These are phyloP conservation scores for Scytalopus superciliaris DNA, from an alignment of 2,113 vertebrate genomes.

Conservation along the genomic window DNA sequence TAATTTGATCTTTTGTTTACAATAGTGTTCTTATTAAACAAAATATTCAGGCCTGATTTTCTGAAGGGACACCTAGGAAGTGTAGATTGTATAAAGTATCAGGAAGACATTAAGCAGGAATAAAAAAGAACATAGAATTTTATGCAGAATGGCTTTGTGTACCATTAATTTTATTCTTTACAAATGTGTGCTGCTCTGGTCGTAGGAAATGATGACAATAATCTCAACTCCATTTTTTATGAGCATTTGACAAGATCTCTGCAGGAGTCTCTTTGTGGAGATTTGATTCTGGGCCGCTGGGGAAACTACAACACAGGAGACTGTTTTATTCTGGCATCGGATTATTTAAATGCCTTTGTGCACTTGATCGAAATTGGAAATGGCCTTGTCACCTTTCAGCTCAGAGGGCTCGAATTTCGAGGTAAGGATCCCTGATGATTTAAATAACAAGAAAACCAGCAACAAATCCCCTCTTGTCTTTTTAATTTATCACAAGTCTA, in stretches of 20 bases:
- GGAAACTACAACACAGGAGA: conserved; percentile 94
- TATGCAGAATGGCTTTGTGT: neutral
- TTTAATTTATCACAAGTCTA: neutral
- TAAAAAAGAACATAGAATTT: neutral
- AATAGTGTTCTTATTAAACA: neutral
- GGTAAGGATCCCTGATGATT: conserved; percentile 72
- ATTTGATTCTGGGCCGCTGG: conserved; percentile 94
- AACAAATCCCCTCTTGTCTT: neutral
- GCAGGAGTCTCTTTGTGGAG: conserved; percentile 93
- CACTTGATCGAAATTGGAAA: conserved; percentile 97
- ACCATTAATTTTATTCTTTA: neutral
- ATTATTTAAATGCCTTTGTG: conserved; percentile 97
- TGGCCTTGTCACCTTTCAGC: conserved; percentile 95
- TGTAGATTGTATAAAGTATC: neutral
- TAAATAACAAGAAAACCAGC: neutral
- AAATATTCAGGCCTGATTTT: neutral
- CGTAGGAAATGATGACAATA: conserved; percentile 92
- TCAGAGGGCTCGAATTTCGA: conserved; percentile 97
- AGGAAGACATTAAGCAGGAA: neutral
- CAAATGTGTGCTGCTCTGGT: neutral
- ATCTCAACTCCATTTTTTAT: conserved; percentile 97
- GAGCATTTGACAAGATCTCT: conserved; percentile 95
- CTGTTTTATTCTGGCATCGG: conserved; percentile 97
- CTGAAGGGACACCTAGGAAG: neutral
- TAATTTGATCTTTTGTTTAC: neutral